Percentiles rank a stretch among this genome's conserved stretches.
These are phyloP conservation scores for Argentina silus DNA, from an alignment of 2,797 vertebrate species.

Conservation along the genomic window DNA sequence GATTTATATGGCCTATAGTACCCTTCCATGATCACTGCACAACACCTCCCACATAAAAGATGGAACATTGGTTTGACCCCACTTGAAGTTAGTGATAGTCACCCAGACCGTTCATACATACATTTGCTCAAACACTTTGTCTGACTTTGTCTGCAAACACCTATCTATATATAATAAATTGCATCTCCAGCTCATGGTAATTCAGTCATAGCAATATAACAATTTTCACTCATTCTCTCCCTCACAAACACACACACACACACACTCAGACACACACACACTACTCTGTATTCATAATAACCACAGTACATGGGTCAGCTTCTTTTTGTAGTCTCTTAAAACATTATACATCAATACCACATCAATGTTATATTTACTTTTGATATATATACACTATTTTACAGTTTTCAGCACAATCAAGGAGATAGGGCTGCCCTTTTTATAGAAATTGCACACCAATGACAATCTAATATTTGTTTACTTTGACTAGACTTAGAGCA, in stretches of 20 bases:
- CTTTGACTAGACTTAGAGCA: no score
- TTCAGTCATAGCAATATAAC: not conserved
- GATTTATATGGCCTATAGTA: not conserved
- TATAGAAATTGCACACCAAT: not conserved
- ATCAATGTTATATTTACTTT: conserved; percentile 13
- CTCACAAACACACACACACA: not conserved
- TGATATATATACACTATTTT: conserved; percentile 16
- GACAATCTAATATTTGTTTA: not conserved
- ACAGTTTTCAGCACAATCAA: conserved; percentile 15
- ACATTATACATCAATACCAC: conserved; percentile 5
- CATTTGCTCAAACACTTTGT: not conserved
- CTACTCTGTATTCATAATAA: not conserved
- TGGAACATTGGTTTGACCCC: not conserved
- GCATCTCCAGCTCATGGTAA: not conserved
- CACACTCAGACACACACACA: not conserved
- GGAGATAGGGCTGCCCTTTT: conserved; percentile 10
- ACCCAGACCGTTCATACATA: not conserved
- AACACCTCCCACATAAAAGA: conserved; percentile 1
- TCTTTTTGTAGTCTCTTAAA: conserved; percentile 2
- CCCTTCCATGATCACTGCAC: conserved; percentile 1
- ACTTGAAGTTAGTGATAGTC: not conserved
- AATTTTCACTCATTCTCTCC: not conserved
- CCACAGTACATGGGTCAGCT: not conserved
- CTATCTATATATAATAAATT: not conserved
- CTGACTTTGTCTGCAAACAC: no score